phyloP scores from a whole-genome alignment of 2,888 invertebrate species.

The Drosophila mayaguana region DNA sequence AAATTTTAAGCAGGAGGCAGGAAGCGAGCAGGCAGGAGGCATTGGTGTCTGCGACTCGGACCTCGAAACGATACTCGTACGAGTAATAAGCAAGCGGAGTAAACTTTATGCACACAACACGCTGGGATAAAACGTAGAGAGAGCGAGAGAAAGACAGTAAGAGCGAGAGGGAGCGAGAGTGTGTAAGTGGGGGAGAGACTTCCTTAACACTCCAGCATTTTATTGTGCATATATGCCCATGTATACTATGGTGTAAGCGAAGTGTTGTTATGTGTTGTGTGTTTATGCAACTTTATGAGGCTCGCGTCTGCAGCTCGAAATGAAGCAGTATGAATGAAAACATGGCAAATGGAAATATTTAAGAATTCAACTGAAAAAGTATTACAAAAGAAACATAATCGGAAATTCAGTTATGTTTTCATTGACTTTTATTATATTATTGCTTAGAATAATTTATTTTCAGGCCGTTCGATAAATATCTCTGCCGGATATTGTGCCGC shows the following conservation, averaged over 20 bases:
- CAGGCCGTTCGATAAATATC: too few relatives aligned
- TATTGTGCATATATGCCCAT: slow-evolving; percentile 32
- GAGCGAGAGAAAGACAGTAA: not conserved
- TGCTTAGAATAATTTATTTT: too few relatives aligned
- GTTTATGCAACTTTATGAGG: slow-evolving; percentile 30
- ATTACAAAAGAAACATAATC: not conserved
- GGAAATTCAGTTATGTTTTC: not conserved
- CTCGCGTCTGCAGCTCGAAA: slow-evolving; percentile 12
- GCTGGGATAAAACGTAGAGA: not conserved
- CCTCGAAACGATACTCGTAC: slow-evolving; percentile 50
- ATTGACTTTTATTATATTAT: not conserved
- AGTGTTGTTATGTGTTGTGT: slow-evolving; percentile 18
- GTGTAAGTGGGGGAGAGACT: slow-evolving; percentile 3
- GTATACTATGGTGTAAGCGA: not conserved
- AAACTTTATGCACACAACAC: slow-evolving; percentile 52
- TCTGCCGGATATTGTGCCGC: too few relatives aligned
- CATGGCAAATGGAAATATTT: not conserved
- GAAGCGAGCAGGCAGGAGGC: slow-evolving; percentile 18
- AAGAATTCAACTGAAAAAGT: not conserved
- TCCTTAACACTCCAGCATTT: slow-evolving; percentile 17
- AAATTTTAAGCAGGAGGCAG: slow-evolving; percentile 49
- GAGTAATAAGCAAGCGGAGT: slow-evolving; percentile 53
- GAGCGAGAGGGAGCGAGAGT: not conserved
- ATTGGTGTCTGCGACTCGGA: slow-evolving; percentile 25
- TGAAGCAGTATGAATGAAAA: slow-evolving; percentile 21